A percentile compares a stretch with the other conserved stretches of the same genome.
Conservation (phyloP, 1,140 invertebrate species). For the Camponotus vicinus region DNA sequence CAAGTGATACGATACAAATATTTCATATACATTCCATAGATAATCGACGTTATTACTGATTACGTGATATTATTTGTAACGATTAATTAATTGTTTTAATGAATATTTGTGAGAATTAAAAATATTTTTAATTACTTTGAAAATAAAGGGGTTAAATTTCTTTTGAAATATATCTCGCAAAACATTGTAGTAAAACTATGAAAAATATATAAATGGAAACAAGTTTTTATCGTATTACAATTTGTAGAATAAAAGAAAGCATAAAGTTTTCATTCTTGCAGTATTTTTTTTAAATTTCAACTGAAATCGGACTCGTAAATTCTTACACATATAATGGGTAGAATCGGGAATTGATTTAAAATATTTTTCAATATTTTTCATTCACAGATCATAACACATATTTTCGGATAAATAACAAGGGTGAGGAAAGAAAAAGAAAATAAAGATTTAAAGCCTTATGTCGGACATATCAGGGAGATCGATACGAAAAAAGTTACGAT, state of each 20-base stretch:
- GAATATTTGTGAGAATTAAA: neutral
- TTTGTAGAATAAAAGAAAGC: neutral
- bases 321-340: neutral
- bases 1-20: neutral
- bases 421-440: neutral
- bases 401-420: neutral
- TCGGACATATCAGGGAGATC: neutral
- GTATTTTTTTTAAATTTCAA: neutral
- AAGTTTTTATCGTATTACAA: neutral
- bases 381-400: neutral
- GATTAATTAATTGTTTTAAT: neutral
- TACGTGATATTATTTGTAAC: neutral
- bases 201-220: neutral
- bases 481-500: neutral
- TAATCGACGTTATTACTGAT: conserved; percentile 6
- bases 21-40: conserved; percentile 8
- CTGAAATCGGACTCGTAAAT: neutral
- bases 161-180: no score
- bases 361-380: neutral
- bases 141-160: neutral
- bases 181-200: neutral
- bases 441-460: neutral
- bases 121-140: neutral
- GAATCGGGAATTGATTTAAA: neutral
- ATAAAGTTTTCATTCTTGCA: neutral